Conservation (phyloP, 1,140 invertebrate species). For the Listronotus oregonensis region DNA sequence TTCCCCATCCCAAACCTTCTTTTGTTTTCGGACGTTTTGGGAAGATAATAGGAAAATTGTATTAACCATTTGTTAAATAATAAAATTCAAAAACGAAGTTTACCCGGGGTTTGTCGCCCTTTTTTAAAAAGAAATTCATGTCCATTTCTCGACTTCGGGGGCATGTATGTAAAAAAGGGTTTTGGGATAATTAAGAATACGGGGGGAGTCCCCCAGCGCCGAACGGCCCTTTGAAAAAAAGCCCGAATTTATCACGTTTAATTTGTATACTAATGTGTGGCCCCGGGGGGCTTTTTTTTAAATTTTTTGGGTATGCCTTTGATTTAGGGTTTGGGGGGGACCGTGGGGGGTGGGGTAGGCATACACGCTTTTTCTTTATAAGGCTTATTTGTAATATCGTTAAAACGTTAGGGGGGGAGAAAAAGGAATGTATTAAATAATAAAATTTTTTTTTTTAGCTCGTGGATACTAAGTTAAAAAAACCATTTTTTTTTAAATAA, state of each 20-base stretch:
- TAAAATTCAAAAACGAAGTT: neutral
- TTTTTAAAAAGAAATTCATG: constrained; percentile 29
- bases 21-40: too few relatives aligned
- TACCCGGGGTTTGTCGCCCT: neutral
- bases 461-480: too few relatives aligned
- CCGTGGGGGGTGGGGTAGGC: constrained; percentile 19
- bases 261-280: constrained; percentile 38
- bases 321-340: constrained; percentile 3
- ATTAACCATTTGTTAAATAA: too few relatives aligned
- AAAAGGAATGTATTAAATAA: too few relatives aligned
- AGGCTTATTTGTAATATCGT: constrained; percentile 23
- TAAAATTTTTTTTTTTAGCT: too few relatives aligned
- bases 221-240: constrained; percentile 29
- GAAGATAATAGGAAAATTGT: too few relatives aligned
- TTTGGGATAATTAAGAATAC: constrained; percentile 37
- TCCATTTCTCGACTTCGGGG: constrained; percentile 20
- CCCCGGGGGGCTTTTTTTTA: constrained; percentile 35
- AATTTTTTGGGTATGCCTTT: constrained; percentile 24
- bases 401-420: neutral
- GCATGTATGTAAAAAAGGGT: constrained; percentile 16
- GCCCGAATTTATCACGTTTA: constrained; percentile 37
- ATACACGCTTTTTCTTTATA: constrained; percentile 35
- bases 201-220: constrained; percentile 12
- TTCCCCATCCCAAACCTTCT: too few relatives aligned
- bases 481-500: too few relatives aligned